Evolutionary conservation across 2,113 vertebrate genomes (phyloP), one percentile per base, ranked within the genome.

Genomic region (Odontophorus gujanensis): DNA sequence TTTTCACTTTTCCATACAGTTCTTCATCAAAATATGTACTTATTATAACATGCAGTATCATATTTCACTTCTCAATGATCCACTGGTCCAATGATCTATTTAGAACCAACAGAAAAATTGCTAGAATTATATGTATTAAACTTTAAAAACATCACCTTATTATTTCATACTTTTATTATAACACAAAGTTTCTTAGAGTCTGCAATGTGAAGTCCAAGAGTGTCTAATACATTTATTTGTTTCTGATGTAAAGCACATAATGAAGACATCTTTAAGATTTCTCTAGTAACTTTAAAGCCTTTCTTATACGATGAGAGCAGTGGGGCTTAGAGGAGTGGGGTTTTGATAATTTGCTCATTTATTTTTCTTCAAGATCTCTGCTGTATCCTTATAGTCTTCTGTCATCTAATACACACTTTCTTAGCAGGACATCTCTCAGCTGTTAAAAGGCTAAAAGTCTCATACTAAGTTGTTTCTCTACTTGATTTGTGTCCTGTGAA

Each of bases 241-340:
- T 32, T 32, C 16, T 57, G 30, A 57, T 32, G 28, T 9, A 68
- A 48, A 76, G 22, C 6, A 63, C 20, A 26, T 3, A 25, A 0
- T 38, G 40, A 81, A 17, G 4, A 22, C 28, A 48, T 68, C 26
- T 55, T 43, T 13, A 12, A 66, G 17, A 48, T 32, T 67, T 89
- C 87, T 28, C 36, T 17, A 45, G 4, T 36, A 3, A 36, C 9
- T 73, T 62, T 73, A 40, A 69, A 58, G 0, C 14, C 26, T 83
- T 2, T 67, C 3, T 19, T 68, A 36, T 43, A 16, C 11, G 11
- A 6, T 7, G 74, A 89, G 63, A 6, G 5, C 0, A 0, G 4
- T 55, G n/a, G 51, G 26, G 14, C 16, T 61, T 12, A 26, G 3
- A 6, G 4, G 0, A 0, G 4, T 55, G 26, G 51, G 26, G 25